Percentiles rank a stretch among this genome's conserved stretches.
Evolutionary conservation across 2,113 vertebrate genomes (phyloP).

Genomic region (Hepsetus odoe): DNA sequence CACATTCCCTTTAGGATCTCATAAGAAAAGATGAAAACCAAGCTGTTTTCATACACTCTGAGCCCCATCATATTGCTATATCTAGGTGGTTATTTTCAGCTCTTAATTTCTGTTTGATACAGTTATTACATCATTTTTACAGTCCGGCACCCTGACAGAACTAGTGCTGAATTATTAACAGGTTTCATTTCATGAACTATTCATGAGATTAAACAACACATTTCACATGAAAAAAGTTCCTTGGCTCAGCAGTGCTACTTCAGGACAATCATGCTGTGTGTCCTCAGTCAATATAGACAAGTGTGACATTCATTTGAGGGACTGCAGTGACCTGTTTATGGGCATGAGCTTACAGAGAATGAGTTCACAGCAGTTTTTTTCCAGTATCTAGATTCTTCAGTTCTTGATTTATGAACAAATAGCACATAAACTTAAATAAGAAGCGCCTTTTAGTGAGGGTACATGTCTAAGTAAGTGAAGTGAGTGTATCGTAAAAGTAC

Average conservation of each 20-base stretch:
- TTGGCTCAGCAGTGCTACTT: conserved; percentile 15
- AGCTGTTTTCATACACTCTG: neutral
- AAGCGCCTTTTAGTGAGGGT: conserved; percentile 40
- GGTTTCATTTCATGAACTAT: conserved; percentile 45
- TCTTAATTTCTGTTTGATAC: conserved; percentile 47
- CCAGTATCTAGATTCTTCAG: conserved; percentile 7
- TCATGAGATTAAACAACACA: conserved; percentile 52
- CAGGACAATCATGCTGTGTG: neutral
- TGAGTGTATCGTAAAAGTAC: neutral
- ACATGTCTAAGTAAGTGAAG: conserved; percentile 24
- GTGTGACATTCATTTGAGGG: conserved; percentile 30
- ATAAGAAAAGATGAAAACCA: conserved; percentile 23
- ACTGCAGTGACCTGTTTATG: conserved; percentile 35
- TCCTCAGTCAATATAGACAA: neutral
- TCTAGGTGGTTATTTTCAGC: conserved; percentile 20
- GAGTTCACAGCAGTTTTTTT: conserved; percentile 39
- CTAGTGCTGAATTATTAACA: conserved; percentile 44
- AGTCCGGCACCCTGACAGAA: conserved; percentile 42
- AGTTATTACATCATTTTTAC: conserved; percentile 50
- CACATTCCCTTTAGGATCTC: conserved; percentile 15
- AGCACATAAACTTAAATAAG: conserved; percentile 49
- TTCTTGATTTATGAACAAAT: conserved; percentile 58
- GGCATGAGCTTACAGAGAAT: conserved; percentile 41
- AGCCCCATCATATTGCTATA: conserved; percentile 6
- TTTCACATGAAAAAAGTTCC: conserved; percentile 4